Evolutionary conservation across 2,888 invertebrate species (phyloP).

Genomic region (Netelia virgata): DNA sequence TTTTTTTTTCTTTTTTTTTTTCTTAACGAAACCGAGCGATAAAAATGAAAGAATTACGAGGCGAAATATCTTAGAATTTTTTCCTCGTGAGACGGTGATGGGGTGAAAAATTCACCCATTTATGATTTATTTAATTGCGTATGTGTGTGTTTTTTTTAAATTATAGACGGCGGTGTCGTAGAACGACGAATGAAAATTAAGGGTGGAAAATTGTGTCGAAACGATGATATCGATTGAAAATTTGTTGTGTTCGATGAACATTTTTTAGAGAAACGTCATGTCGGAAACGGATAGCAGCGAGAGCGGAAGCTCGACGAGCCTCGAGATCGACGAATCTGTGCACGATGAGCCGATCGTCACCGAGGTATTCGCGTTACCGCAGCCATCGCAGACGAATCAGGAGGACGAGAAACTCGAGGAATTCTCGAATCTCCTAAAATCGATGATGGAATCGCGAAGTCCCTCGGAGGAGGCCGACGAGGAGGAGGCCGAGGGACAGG

Average conservation of each 20-base stretch:
- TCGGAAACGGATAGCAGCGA: conserved; percentile 78
- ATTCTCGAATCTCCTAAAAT: conserved; percentile 81
- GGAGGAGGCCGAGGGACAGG: conserved; percentile 67
- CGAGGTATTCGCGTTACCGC: conserved; percentile 54
- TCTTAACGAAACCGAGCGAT: conserved; percentile 56
- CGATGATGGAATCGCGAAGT: conserved; percentile 79
- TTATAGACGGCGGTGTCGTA: not conserved
- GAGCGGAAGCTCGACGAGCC: conserved; percentile 72
- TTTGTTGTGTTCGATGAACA: not conserved
- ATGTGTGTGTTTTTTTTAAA: not conserved
- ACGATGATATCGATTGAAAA: not conserved
- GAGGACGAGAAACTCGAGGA: conserved; percentile 81
- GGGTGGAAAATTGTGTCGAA: too few relatives aligned
- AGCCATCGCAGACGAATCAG: conserved; percentile 69
- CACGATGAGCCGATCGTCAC: conserved; percentile 59
- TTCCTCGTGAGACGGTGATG: not conserved
- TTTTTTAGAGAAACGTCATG: conserved; percentile 70
- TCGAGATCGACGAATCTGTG: conserved; percentile 62
- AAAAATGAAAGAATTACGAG: conserved; percentile 70
- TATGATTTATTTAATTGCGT: not conserved
- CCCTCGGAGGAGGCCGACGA: conserved; percentile 78
- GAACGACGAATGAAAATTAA: too few relatives aligned
- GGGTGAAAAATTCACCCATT: not conserved
- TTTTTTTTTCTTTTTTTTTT: conserved; percentile 11
- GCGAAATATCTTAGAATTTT: conserved; percentile 53